Percentiles rank a stretch among this genome's conserved stretches.
Conservation (phyloP, 2,888 invertebrate genomes). For the Hoplodrina ambigua region DNA sequence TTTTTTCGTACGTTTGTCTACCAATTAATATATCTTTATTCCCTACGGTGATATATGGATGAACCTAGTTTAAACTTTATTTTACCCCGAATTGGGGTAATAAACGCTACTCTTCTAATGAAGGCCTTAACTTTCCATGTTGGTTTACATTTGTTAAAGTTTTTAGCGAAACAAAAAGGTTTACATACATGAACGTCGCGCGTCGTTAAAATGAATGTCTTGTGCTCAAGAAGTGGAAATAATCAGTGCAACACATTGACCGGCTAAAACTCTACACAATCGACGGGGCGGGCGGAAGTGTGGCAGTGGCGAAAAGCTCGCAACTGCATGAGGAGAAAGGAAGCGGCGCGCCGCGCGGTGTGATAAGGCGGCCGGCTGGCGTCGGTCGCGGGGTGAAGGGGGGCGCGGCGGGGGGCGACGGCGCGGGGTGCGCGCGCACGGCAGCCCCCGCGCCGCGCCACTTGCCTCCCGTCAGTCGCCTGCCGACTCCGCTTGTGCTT, state of each 20-base stretch:
- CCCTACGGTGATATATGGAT: not conserved
- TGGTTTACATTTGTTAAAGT: slow-evolving; percentile 18
- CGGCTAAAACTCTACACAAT: slow-evolving; percentile 83
- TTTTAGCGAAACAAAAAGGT: slow-evolving; percentile 38
- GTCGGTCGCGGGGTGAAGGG: slow-evolving; percentile 79
- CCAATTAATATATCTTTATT: not conserved
- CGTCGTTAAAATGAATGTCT: slow-evolving; percentile 64
- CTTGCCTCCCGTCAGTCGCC: slow-evolving; percentile 90
- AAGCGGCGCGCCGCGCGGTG: slow-evolving; percentile 88
- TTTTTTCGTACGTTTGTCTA: not conserved
- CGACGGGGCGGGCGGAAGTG: slow-evolving; percentile 88
- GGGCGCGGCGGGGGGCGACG: slow-evolving; percentile 70
- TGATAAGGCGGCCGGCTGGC: slow-evolving; percentile 89
- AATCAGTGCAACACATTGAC: slow-evolving; percentile 82
- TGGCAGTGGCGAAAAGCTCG: slow-evolving; percentile 89
- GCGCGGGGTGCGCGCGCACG: slow-evolving; percentile 86
- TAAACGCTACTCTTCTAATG: not conserved
- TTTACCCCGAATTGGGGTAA: not conserved
- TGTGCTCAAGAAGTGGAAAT: slow-evolving; percentile 73
- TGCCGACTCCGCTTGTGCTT: slow-evolving; percentile 91
- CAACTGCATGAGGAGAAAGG: slow-evolving; percentile 90
- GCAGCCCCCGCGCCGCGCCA: slow-evolving; percentile 86
- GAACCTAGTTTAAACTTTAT: not conserved
- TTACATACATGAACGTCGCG: slow-evolving; percentile 51
- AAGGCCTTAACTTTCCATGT: not conserved